Evolutionary conservation across 2,888 invertebrate species (phyloP).

Genomic region (Athripsodes cinereus): DNA sequence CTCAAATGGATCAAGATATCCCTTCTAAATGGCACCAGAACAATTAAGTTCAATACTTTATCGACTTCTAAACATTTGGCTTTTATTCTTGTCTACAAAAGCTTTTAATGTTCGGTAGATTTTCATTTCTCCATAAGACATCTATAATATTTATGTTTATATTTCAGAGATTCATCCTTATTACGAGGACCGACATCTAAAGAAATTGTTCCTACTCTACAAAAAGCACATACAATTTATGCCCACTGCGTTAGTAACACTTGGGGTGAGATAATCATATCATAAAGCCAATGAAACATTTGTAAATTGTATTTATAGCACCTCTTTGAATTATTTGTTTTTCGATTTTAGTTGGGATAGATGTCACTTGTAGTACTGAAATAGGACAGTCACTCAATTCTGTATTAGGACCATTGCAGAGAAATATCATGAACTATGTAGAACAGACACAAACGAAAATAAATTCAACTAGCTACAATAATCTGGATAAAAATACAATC

Average conservation of each 20-base stretch:
- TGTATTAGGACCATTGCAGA: constrained; percentile 4
- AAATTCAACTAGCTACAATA: not conserved
- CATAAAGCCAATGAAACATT: too few species aligned
- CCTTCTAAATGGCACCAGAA: too few species aligned
- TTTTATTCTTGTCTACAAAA: too few species aligned
- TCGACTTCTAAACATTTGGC: too few species aligned
- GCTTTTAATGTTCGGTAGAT: too few species aligned
- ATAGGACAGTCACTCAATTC: constrained; percentile 32
- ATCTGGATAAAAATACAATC: not conserved
- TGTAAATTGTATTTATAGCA: too few species aligned
- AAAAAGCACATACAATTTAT: constrained; percentile 41
- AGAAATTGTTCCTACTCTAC: constrained; percentile 34
- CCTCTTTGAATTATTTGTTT: not conserved
- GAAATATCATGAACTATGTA: constrained; percentile 14
- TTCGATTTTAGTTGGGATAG: constrained; percentile 45
- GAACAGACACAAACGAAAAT: constrained; percentile 2
- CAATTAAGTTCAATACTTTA: too few species aligned
- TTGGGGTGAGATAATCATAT: constrained; percentile 46
- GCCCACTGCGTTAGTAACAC: constrained; percentile 54
- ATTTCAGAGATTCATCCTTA: not conserved
- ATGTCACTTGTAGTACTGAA: constrained; percentile 38
- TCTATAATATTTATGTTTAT: too few species aligned
- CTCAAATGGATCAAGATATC: too few species aligned
- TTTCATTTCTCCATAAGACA: too few species aligned
- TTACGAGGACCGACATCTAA: too few species aligned